Evolutionary conservation across 2,888 invertebrate genomes (phyloP).

Genomic region (Prosapia bicincta): DNA sequence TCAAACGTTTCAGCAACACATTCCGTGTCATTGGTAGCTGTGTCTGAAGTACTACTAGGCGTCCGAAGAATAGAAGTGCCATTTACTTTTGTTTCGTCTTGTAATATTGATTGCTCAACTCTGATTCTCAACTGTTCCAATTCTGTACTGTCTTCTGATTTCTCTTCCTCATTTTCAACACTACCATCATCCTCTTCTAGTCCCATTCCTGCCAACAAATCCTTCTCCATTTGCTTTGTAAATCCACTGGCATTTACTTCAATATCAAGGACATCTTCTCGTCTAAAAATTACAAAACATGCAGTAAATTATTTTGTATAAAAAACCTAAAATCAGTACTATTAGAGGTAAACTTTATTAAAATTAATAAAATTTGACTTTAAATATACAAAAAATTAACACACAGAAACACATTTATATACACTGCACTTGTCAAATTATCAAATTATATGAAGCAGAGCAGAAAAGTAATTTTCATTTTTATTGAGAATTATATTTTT

Average conservation of each 20-base stretch:
- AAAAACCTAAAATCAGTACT: too few species aligned
- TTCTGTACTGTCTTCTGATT: conserved; percentile 33
- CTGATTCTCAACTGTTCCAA: conserved; percentile 34
- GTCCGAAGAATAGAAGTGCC: background rate
- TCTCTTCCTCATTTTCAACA: conserved; percentile 41
- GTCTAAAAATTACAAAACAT: conserved; percentile 51
- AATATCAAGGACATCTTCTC: conserved; percentile 79
- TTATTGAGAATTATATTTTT: too few species aligned
- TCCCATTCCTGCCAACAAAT: conserved; percentile 60
- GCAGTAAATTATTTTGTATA: too few species aligned
- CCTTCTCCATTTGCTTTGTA: conserved; percentile 74
- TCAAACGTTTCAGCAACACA: background rate
- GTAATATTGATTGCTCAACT: conserved; percentile 27
- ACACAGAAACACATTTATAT: too few species aligned
- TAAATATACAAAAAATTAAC: too few species aligned
- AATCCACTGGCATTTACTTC: conserved; percentile 90
- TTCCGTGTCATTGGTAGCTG: too few species aligned
- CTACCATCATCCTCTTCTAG: conserved; percentile 46
- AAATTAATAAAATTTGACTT: too few species aligned
- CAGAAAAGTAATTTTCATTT: too few species aligned
- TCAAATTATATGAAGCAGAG: too few species aligned
- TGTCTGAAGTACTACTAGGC: background rate
- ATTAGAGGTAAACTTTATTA: too few species aligned
- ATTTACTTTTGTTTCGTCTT: conserved; percentile 11
- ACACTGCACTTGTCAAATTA: too few species aligned